Conservation (phyloP, 2,888 invertebrate species). For the Auanema freiburgensis region DNA sequence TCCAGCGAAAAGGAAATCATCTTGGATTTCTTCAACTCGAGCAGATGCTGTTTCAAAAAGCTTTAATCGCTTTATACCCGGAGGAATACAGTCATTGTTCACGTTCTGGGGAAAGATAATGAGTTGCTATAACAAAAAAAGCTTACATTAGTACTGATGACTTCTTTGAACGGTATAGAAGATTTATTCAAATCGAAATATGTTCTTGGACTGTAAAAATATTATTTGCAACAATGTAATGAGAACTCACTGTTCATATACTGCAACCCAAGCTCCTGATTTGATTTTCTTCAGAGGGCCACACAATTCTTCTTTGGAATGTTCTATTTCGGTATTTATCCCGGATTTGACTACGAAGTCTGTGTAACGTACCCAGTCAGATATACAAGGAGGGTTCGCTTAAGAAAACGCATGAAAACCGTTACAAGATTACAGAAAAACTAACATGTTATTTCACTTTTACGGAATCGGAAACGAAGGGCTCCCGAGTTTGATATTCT, state of each 20-base stretch:
- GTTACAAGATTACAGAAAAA: background rate
- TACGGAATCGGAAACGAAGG: slow-evolving; percentile 13
- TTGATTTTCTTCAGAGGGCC: background rate
- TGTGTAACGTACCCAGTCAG: slow-evolving; percentile 1
- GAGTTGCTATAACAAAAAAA: background rate
- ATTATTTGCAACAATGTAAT: too few relatives aligned
- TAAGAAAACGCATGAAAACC: too few relatives aligned
- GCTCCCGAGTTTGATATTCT: slow-evolving; percentile 8
- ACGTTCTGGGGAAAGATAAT: background rate
- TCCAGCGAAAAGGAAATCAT: slow-evolving; percentile 6
- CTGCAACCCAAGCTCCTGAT: background rate
- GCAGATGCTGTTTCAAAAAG: slow-evolving; percentile 7
- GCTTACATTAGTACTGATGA: slow-evolving; percentile 1
- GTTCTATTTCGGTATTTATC: background rate
- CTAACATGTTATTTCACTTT: slow-evolving; percentile 11
- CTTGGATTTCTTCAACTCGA: background rate
- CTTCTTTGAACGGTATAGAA: background rate
- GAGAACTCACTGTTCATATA: background rate
- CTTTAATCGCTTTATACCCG: slow-evolving; percentile 7
- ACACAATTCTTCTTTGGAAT: background rate
- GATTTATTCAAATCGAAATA: background rate
- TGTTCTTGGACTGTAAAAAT: background rate
- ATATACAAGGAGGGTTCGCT: background rate
- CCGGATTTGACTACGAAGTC: background rate
- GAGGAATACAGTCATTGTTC: background rate